Evolutionary conservation across 2,888 invertebrate genomes (phyloP).

Genomic region (Morpho deidamia): DNA sequence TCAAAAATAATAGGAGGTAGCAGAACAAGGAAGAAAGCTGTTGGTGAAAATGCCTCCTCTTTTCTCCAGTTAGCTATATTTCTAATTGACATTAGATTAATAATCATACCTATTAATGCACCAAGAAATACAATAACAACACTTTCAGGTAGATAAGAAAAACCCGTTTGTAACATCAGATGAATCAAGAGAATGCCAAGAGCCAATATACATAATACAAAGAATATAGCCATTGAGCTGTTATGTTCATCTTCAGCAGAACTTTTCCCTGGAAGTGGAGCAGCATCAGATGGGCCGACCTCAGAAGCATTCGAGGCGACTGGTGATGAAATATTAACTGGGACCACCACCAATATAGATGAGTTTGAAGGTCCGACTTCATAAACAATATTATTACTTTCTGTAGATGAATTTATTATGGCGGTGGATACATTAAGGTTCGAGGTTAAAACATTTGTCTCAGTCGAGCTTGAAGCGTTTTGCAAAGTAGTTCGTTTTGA

Average conservation of each 20-base stretch:
- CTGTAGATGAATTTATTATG: constrained; percentile 43
- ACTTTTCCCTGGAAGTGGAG: constrained; percentile 90
- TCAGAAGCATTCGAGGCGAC: constrained; percentile 54
- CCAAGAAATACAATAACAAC: constrained; percentile 98
- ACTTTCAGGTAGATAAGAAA: constrained; percentile 98
- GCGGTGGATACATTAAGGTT: constrained; percentile 29
- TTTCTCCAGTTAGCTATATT: constrained; percentile 97
- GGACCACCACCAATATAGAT: constrained; percentile 47
- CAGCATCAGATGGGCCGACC: constrained; percentile 84
- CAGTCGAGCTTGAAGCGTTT: constrained; percentile 30
- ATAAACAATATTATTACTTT: constrained; percentile 45
- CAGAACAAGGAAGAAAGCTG: constrained; percentile 97
- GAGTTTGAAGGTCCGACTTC: constrained; percentile 54
- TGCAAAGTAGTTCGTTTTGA: constrained; percentile 44
- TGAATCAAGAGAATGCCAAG: constrained; percentile 96
- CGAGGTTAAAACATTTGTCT: constrained; percentile 35
- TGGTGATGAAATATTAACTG: constrained; percentile 53
- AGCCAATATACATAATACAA: constrained; percentile 96
- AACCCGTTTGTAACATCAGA: constrained; percentile 95
- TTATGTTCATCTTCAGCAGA: constrained; percentile 97
- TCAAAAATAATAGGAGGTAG: constrained; percentile 99
- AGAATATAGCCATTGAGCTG: constrained; percentile 98
- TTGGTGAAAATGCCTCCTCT: constrained; percentile 98
- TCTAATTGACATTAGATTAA: constrained; percentile 92
- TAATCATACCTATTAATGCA: constrained; percentile 92